Evolutionary conservation across 2,113 vertebrate species (phyloP), one percentile per base, ranked within the genome.

Genomic region (Dromaius novaehollandiae): DNA sequence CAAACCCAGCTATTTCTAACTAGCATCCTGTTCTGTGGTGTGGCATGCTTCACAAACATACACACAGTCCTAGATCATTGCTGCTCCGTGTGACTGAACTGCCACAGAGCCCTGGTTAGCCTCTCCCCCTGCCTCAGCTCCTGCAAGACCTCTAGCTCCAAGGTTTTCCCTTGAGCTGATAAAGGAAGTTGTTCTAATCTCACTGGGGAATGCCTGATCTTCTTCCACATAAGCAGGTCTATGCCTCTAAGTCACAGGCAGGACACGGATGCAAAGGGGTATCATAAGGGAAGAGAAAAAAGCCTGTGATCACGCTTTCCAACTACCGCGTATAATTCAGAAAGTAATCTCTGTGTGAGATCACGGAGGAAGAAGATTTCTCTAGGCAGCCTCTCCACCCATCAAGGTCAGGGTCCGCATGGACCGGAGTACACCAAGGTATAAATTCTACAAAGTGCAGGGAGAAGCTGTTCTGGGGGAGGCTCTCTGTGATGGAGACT

Each of bases 1-100:
- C 7, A 38, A 73, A 69, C 9, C n/a, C 32, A 71, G 32, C 15
- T 34, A 25, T 56, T 82, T 13, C 34, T 79, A 69, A 65, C 2
- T 11, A 78, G 4, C 0, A 1, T 10, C 10, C 53, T 77, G 51
- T 48, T 73, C 22, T 3, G 0, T 30, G 38, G n/a, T n/a, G 21
- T n/a, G 60, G 28, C 42, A 55, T 0, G 4, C 8, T 51, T 68
- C 73, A 42, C n/a, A 89, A 60, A 85, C 13, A 32, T 3, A 7
- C n/a, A n/a, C n/a, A n/a, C 11, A 24, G 9, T 13, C 36, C 38
- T 46, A 82, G 42, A 22, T 36, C 64, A 21, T 34, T 60, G 55
- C 32, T 79, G 20, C 48, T 22, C 10, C 48, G 32, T 65, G 85
- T 64, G 55, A n/a, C 32, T 22, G 17, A 61, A 25, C 50, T 83